Evolutionary conservation across 2,797 vertebrate species (phyloP).

Genomic region (Siniperca obscura): DNA sequence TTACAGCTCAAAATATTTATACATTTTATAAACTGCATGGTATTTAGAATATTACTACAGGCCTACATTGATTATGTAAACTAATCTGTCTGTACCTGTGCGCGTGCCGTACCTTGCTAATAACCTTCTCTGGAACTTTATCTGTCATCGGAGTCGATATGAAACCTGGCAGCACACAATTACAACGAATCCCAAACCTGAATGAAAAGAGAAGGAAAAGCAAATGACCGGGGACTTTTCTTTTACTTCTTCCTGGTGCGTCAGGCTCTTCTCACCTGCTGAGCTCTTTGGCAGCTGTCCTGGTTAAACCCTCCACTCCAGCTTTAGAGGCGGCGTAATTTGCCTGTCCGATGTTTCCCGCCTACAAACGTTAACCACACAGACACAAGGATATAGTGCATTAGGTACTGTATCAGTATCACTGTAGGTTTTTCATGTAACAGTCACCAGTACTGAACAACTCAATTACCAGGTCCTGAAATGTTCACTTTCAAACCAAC

Average conservation of each 20-base stretch:
- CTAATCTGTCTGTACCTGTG: not conserved
- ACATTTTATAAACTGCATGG: not conserved
- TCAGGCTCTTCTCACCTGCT: conserved; percentile 78
- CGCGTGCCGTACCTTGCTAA: conserved; percentile 82
- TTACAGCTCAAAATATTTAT: too few relatives aligned
- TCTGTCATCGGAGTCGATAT: conserved; percentile 91
- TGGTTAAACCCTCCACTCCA: conserved; percentile 90
- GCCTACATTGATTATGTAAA: not conserved
- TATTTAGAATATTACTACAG: too few relatives aligned
- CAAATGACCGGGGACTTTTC: too few relatives aligned
- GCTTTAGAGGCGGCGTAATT: conserved; percentile 92
- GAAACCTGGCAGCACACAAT: conserved; percentile 90
- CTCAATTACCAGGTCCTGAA: not conserved
- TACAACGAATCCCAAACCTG: conserved; percentile 91
- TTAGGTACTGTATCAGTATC: not conserved
- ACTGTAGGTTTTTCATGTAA: not conserved
- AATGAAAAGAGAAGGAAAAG: not conserved
- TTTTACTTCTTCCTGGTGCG: accelerated
- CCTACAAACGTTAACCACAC: conserved; percentile 70
- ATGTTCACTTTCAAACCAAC: not conserved
- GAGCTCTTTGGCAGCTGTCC: conserved; percentile 88
- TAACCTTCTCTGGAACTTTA: conserved; percentile 89
- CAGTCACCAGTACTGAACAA: not conserved
- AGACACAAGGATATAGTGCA: conserved; percentile 4
- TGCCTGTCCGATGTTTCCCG: conserved; percentile 90